A percentile compares a stretch with the other conserved stretches of the same genome.
phyloP scores from a whole-genome alignment of 2,888 invertebrate genomes.

The Eumacrocentrus americanus region DNA sequence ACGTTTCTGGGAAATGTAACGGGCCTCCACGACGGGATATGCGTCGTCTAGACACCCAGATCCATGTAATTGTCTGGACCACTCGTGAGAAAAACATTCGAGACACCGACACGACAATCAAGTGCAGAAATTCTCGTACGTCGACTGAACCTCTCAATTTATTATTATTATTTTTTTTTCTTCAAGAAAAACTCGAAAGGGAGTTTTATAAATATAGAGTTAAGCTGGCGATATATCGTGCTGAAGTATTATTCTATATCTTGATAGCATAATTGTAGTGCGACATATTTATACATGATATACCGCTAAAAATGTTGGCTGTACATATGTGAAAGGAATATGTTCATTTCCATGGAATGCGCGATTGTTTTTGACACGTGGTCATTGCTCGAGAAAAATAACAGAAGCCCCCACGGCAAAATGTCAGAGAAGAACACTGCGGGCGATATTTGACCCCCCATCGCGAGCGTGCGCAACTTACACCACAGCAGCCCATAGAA shows the following conservation, averaged over 20 bases:
- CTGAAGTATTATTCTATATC: no score
- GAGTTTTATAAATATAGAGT: no score
- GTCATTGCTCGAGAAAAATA: neutral
- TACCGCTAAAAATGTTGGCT: no score
- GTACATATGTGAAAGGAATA: no score
- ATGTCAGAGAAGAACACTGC: slow-evolving; percentile 35
- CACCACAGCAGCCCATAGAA: slow-evolving; percentile 33
- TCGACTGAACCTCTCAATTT: slow-evolving; percentile 17
- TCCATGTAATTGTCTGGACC: slow-evolving; percentile 54
- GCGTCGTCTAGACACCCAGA: slow-evolving; percentile 58
- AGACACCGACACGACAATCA: slow-evolving; percentile 34
- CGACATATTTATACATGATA: no score
- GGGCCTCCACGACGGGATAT: slow-evolving; percentile 38
- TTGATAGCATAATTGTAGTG: no score
- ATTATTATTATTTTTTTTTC: neutral
- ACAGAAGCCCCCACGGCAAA: no score
- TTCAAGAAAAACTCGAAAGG: no score
- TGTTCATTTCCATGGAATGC: no score
- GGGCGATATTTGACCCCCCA: slow-evolving; percentile 55
- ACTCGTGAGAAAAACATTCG: slow-evolving; percentile 47
- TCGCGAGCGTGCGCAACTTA: slow-evolving; percentile 31
- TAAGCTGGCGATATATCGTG: no score
- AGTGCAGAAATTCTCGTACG: slow-evolving; percentile 36
- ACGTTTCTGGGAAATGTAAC: slow-evolving; percentile 50
- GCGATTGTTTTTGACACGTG: no score